phyloP scores from a whole-genome alignment of 2,113 vertebrate species.

The Lophius piscatorius region DNA sequence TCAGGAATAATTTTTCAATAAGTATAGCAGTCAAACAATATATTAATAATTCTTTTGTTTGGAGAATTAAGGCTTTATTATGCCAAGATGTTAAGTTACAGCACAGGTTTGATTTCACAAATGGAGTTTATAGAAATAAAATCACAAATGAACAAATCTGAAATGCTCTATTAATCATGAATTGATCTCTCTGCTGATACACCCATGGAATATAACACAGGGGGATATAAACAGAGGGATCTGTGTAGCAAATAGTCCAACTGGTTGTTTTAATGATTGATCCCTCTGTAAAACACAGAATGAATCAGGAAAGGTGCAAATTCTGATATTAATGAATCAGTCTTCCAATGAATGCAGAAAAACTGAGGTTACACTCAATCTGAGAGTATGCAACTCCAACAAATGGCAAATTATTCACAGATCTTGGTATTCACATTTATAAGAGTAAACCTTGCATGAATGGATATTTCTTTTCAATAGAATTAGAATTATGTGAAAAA shows the following conservation, averaged over 20 bases:
- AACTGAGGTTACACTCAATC: too few species aligned
- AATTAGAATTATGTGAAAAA: too few species aligned
- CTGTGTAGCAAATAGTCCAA: too few species aligned
- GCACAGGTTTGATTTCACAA: constrained; percentile 27
- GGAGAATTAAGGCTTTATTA: constrained; percentile 1
- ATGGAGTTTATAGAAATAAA: constrained; percentile 23
- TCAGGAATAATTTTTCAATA: constrained; percentile 52
- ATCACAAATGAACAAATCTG: constrained; percentile 32
- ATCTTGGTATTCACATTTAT: too few species aligned
- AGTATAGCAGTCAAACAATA: constrained; percentile 31
- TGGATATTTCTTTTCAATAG: too few species aligned
- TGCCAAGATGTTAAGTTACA: constrained; percentile 23
- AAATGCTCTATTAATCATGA: constrained; percentile 36
- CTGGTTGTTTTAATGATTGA: constrained; percentile 1
- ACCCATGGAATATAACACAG: constrained; percentile 9
- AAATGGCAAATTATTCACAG: too few species aligned
- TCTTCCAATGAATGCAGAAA: background rate
- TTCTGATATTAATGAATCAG: background rate
- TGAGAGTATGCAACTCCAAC: too few species aligned
- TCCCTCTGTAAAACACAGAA: background rate
- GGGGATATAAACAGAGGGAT: background rate
- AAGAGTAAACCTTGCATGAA: too few species aligned
- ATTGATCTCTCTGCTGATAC: constrained; percentile 5
- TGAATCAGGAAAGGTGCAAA: background rate
- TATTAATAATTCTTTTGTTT: constrained; percentile 30